Base-by-base conservation (phyloP, 2,113 vertebrate genomes). In the Periophthalmodon schlosseri region DNA sequence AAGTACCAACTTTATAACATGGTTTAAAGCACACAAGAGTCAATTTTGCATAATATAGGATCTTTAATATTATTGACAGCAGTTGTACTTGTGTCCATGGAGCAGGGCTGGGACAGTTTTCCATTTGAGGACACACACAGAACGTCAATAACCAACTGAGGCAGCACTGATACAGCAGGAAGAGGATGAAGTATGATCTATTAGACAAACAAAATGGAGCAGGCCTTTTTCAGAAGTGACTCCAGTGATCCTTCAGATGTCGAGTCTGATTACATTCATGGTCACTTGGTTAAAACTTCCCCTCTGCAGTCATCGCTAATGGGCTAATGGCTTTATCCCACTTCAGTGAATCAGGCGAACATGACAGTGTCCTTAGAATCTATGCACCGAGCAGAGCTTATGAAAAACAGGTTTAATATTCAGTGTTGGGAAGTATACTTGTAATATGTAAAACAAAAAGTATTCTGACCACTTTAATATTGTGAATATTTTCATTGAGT, bases 241-340 rank as follows among this genome's bases (percentile, higher is more conserved):
- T 61, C 50, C 14, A 34, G 10, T 33, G 64, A 28, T 60, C 47
- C 4, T 7, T 65, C 46, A 50, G 20, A n/a, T 28, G n/a, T 46
- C 14, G n/a, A 49, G 68, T 47, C 46, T 54, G 56, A 7, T 28
- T 23, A 75, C 34, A 50, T 24, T 23, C 44, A 14, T 18, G 52
- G 71, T 54, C 16, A 15, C 28, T 15, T 28, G 39, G 68, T 49
- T 76, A 36, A 28, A 81, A 58, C 70, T 67, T 78, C 65, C 73
- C 61, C 72, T 46, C 16, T 66, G 63, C 34, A 56, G 54, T 23
- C 12, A 54, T 72, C 83, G 28, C 28, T 28, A 28, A 28, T 28
- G 28, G 8, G 52, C 52, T 56, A 73, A 75, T 34, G 71, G 70
- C 64, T 79, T 75, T 28, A 71, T 79, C 57, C 56, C 57, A 28